Evolutionary conservation across 1,140 invertebrate genomes (phyloP), one percentile per base, ranked within the genome.

Genomic region (Drosophila murphyi): DNA sequence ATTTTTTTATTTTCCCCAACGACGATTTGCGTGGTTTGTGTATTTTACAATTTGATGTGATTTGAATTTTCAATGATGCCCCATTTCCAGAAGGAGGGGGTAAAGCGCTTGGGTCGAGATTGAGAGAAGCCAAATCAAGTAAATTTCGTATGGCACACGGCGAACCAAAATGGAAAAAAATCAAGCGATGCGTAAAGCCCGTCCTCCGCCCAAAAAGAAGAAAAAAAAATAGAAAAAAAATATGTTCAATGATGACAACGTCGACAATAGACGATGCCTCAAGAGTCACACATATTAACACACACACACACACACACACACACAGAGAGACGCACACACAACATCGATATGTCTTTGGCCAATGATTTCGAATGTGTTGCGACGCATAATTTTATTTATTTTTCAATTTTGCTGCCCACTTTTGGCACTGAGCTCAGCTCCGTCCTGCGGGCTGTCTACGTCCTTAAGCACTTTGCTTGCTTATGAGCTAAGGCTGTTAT

Each of bases 31-130:
- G 82, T 80, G 82, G 82, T 82, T 86, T 88, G 85, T 88, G 85
- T 83, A 87, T 89, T 88, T 88, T 88, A 89, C 77, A 89, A 78
- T 89, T 80, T 83, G 85, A 65, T 88, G 85, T 88, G 85, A 88
- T 89, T 88, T 88, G 85, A 88, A 88, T 88, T 83, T 65, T 71
- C 77, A 88, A 89, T 88, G 85, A 68, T 77, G 76, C 55, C 64
- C 68, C 70, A 69, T 72, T 71, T 68, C 34, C 39, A 50, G 43
- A 43, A 31, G 5, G 8, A 3, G 12, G 35, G 8, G 20, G 35
- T 5, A 20, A 20, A 20, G 20, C 20, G 20, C 20, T 20, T 20
- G 37, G 52, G 51, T 65, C 29, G 43, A 59, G 64, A 68, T 60
- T 52, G 68, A 7, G 60, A 41, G 41, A 43, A 59, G 70, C 68